Evolutionary conservation across 2,888 invertebrate species (phyloP), one percentile per base, ranked within the genome.

Genomic region (Macropis europaea): DNA sequence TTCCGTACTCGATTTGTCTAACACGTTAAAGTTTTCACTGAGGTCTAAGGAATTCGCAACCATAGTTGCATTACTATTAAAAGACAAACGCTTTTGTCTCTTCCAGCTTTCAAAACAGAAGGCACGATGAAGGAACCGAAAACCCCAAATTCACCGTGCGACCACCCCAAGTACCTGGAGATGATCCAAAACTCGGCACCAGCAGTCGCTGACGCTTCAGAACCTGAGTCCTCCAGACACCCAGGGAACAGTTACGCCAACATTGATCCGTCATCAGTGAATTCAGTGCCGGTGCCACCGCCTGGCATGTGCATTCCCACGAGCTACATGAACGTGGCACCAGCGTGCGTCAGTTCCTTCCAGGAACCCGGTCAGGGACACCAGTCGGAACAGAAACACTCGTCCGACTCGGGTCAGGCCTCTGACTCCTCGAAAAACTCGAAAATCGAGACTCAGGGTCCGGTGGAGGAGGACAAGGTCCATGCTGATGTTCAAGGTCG

Each of bases 241-340:
- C 17, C 19, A 0, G 40, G 48, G 5, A 70, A 52, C 32, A 84
- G 76, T 66, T 86, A 85, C 50, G 77, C 82, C 0, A 84, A 86
- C 50, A 40, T 84, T 1, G 78, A 81, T 1, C 83, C 82, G 7
- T 42, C 73, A 0, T 43, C 81, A n/a, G 67, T 72, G 17, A 77
- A 79, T 19, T 52, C 68, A 0, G 45, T 73, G 34, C 81, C 82
- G 2, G 70, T 82, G 5, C 82, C 84, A 3, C 84, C 88, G 0
- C 82, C 87, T 5, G 87, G 88, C 28, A 86, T 88, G 82, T 88
- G 87, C 57, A 84, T 89, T 45, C 87, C 87, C 2, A 69, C 74
- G 17, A 82, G 84, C 32, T 88, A 87, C 77, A 82, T 84, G 40
- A 87, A 87, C 73, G 64, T 84, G 11, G 66, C 64, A 3, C 57